Evolutionary conservation across 1,140 invertebrate genomes (phyloP).

Genomic region (Polyergus mexicanus): DNA sequence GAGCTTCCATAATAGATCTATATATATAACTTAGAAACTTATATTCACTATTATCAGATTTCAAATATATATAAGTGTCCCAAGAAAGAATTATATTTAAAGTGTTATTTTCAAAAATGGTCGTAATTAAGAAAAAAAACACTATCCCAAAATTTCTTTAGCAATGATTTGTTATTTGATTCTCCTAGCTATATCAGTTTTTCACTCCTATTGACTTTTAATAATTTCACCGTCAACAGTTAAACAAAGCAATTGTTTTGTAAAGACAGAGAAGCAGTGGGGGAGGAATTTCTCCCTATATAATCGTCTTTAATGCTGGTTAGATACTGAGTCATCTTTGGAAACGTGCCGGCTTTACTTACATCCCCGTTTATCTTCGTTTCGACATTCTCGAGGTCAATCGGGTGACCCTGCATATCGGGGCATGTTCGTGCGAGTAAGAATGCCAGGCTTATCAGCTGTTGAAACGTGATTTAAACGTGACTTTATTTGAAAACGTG

Average conservation of each 20-base stretch:
- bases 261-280: no score
- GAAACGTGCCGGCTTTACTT: conserved; percentile 77
- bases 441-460: conserved; percentile 71
- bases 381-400: conserved; percentile 83
- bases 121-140: background rate
- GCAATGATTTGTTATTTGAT: background rate
- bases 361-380: conserved; percentile 83
- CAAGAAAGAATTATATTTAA: background rate
- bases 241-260: no score
- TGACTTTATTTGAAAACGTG: conserved; percentile 77
- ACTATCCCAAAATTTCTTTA: background rate
- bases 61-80: background rate
- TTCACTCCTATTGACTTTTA: background rate
- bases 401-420: conserved; percentile 84
- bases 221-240: background rate
- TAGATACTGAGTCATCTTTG: conserved; percentile 69
- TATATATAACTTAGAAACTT: conserved; percentile 22
- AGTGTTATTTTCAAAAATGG: background rate
- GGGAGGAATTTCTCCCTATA: conserved; percentile 20
- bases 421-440: conserved; percentile 76
- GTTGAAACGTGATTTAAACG: conserved; percentile 85
- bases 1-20: conserved; percentile 77
- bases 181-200: background rate
- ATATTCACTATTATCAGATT: background rate
- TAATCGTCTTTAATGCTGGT: conserved; percentile 22